phyloP scores from a whole-genome alignment of 2,888 invertebrate genomes.

The Nephrotoma guestfalica region DNA sequence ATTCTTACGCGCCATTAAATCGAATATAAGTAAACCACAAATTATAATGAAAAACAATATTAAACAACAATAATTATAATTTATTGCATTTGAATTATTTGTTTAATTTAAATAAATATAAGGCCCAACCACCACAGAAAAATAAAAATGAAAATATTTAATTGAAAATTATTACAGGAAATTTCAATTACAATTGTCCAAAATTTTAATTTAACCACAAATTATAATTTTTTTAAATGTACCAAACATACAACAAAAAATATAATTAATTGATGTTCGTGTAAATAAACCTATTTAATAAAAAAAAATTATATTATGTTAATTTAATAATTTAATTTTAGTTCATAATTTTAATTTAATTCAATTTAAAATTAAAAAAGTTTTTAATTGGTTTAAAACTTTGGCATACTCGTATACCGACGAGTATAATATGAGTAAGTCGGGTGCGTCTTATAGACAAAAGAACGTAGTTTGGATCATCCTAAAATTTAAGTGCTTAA shows the following conservation, averaged over 20 bases:
- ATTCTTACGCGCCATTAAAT: not conserved
- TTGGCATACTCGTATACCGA: too few relatives aligned
- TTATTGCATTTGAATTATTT: not conserved
- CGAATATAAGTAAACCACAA: not conserved
- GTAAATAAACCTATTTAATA: too few relatives aligned
- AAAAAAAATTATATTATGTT: too few relatives aligned
- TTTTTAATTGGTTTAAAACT: too few relatives aligned
- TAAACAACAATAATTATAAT: not conserved
- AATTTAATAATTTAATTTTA: too few relatives aligned
- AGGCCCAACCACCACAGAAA: not conserved
- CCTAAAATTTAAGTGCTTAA: too few relatives aligned
- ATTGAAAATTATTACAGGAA: not conserved
- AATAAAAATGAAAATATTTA: not conserved
- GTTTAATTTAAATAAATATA: not conserved
- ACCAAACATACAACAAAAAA: not conserved
- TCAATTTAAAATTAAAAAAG: too few relatives aligned
- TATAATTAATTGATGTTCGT: too few relatives aligned
- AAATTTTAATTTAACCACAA: not conserved
- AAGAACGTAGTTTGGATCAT: too few relatives aligned
- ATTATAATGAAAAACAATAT: not conserved
- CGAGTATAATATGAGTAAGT: too few relatives aligned
- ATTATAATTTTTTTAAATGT: not conserved
- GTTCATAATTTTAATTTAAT: too few relatives aligned
- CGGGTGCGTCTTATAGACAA: too few relatives aligned
- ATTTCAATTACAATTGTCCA: not conserved